phyloP scores from a whole-genome alignment of 2,113 vertebrate species.

The Macquaria australasica region DNA sequence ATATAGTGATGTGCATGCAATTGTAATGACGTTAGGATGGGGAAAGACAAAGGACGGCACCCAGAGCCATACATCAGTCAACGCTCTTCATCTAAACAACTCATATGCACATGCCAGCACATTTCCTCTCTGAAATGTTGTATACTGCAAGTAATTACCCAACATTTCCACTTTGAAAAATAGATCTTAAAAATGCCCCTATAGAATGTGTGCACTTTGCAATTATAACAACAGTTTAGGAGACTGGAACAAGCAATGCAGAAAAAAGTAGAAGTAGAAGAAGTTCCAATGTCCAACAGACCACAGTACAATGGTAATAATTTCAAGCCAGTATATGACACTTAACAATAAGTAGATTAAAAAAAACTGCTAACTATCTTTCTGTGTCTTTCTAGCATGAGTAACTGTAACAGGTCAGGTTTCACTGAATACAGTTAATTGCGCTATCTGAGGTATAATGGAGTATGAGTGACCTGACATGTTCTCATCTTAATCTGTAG shows the following conservation, averaged over 20 bases:
- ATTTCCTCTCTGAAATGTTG: slow-evolving; percentile 36
- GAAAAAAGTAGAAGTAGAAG: background rate
- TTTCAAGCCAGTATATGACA: background rate
- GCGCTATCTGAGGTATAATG: slow-evolving; percentile 8
- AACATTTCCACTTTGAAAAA: slow-evolving; percentile 17
- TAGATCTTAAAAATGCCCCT: background rate
- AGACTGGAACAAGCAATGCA: slow-evolving; percentile 4
- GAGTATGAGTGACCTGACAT: slow-evolving; percentile 17
- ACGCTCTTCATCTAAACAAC: slow-evolving; percentile 6
- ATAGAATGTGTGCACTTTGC: slow-evolving; percentile 1
- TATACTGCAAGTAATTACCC: slow-evolving; percentile 23
- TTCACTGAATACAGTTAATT: slow-evolving; percentile 25
- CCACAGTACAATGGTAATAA: background rate
- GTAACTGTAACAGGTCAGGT: slow-evolving; percentile 9
- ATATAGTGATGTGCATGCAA: background rate
- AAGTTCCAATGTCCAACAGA: background rate
- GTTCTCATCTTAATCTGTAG: slow-evolving; percentile 18
- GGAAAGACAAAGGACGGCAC: slow-evolving; percentile 1
- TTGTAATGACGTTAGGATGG: slow-evolving; percentile 28
- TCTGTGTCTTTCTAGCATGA: background rate
- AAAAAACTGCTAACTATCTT: background rate
- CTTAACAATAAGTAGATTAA: background rate
- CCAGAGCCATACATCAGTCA: slow-evolving; percentile 53
- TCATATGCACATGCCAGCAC: background rate
- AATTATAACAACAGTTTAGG: slow-evolving; percentile 8